Percentiles rank a stretch among this genome's conserved stretches.
Evolutionary conservation across 2,797 vertebrate species (phyloP).

Genomic region (Synaphobranchus kaupii): DNA sequence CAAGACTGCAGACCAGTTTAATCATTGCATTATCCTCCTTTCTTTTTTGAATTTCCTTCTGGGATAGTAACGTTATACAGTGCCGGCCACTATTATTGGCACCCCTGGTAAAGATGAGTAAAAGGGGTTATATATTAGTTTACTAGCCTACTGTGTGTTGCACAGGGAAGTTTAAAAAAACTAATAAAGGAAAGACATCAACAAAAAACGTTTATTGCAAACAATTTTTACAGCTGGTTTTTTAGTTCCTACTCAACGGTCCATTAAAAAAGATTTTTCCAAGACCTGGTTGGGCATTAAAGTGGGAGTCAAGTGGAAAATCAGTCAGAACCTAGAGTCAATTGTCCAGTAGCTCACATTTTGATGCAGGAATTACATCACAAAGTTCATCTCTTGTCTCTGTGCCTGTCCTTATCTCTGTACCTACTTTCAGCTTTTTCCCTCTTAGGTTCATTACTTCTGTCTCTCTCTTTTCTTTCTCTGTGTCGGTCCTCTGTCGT

Average conservation of each 20-base stretch:
- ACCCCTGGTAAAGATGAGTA: no score
- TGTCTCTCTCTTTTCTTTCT: slow-evolving; percentile 69
- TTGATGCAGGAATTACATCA: neutral
- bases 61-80: no score
- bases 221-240: neutral
- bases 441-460: slow-evolving; percentile 61
- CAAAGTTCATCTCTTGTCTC: slow-evolving; percentile 41
- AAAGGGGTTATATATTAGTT: no score
- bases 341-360: neutral
- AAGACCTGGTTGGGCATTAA: neutral
- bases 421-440: slow-evolving; percentile 64
- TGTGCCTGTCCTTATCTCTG: slow-evolving; percentile 32
- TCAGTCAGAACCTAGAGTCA: neutral
- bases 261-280: neutral
- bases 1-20: no score
- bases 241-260: neutral
- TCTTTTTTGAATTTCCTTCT: no score
- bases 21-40: no score
- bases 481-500: slow-evolving; percentile 53
- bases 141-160: neutral
- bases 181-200: neutral
- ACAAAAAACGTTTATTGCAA: neutral
- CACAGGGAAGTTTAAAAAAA: neutral
- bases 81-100: no score
- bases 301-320: neutral